A percentile compares a stretch with the other conserved stretches of the same genome.
These are phyloP conservation scores for Pharmacophagus antenor DNA, from an alignment of 2,888 invertebrate genomes.

Conservation along the genomic window DNA sequence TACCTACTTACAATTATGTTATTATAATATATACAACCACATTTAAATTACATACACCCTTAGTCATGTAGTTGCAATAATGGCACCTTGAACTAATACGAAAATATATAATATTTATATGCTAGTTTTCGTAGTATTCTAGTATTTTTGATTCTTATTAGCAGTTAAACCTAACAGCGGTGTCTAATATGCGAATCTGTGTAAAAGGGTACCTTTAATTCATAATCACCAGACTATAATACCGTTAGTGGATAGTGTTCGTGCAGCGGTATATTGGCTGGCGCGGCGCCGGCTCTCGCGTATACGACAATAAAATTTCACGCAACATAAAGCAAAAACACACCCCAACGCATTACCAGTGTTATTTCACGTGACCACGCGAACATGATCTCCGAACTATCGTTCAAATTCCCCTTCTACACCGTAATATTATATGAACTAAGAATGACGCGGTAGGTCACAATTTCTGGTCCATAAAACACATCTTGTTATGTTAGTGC, in stretches of 20 bases:
- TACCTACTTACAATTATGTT: no score
- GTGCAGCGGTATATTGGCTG: conserved; percentile 32
- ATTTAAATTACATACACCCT: no score
- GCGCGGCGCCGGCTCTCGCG: conserved; percentile 48
- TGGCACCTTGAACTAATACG: neutral
- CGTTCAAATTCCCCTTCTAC: conserved; percentile 33
- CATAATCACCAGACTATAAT: conserved; percentile 30
- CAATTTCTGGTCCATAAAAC: conserved; percentile 53
- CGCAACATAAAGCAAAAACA: conserved; percentile 81
- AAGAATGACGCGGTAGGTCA: conserved; percentile 40
- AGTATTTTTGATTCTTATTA: conserved; percentile 5
- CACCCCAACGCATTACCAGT: conserved; percentile 72
- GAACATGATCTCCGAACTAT: conserved; percentile 45
- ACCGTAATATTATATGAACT: conserved; percentile 28
- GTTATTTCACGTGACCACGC: conserved; percentile 56
- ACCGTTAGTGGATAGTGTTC: conserved; percentile 35
- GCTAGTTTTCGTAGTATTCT: neutral
- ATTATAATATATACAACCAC: no score
- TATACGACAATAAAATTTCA: conserved; percentile 76
- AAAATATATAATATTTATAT: neutral
- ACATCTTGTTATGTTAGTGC: conserved; percentile 69
- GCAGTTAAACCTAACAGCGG: conserved; percentile 23
- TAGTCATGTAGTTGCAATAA: neutral
- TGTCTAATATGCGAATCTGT: conserved; percentile 10
- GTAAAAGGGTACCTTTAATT: conserved; percentile 24